These are phyloP conservation scores for Aphelinus certus DNA, from an alignment of 1,140 invertebrate species.

Conservation along the genomic window DNA sequence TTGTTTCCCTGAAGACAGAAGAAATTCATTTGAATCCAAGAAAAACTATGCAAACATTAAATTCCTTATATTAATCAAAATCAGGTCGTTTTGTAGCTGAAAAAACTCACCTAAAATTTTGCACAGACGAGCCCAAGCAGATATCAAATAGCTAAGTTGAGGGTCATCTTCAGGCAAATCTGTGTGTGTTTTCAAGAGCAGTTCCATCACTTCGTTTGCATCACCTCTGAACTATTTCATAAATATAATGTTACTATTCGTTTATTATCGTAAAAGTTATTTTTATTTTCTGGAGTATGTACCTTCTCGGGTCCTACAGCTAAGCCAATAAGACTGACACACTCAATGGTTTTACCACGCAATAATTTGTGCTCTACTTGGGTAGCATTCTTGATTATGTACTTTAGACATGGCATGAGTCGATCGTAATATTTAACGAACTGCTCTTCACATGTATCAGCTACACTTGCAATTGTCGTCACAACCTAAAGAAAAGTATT, in stretches of 20 bases:
- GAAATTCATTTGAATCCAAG: conserved; percentile 4
- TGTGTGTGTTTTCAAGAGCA: conserved; percentile 91
- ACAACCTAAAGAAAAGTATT: conserved; percentile 69
- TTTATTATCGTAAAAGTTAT: background rate
- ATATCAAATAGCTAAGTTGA: conserved; percentile 97
- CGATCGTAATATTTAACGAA: conserved; percentile 87
- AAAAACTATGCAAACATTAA: background rate
- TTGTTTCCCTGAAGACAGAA: conserved; percentile 72
- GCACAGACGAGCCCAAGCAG: conserved; percentile 98
- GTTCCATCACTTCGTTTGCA: conserved; percentile 96
- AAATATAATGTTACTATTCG: conserved; percentile 15
- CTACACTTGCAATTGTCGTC: conserved; percentile 97
- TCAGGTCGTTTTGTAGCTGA: background rate
- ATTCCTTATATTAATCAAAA: background rate
- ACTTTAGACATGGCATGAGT: conserved; percentile 96
- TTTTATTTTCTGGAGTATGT: conserved; percentile 30
- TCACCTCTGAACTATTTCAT: conserved; percentile 82
- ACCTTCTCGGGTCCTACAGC: conserved; percentile 95
- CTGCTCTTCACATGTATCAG: conserved; percentile 97
- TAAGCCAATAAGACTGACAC: conserved; percentile 96
- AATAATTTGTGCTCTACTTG: conserved; percentile 88
- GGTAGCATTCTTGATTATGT: conserved; percentile 95
- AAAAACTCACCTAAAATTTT: conserved; percentile 83
- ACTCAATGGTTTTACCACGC: conserved; percentile 97
- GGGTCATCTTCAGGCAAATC: conserved; percentile 94